These are phyloP conservation scores for Platalea minor DNA, from an alignment of 2,797 vertebrate species.

Conservation along the genomic window DNA sequence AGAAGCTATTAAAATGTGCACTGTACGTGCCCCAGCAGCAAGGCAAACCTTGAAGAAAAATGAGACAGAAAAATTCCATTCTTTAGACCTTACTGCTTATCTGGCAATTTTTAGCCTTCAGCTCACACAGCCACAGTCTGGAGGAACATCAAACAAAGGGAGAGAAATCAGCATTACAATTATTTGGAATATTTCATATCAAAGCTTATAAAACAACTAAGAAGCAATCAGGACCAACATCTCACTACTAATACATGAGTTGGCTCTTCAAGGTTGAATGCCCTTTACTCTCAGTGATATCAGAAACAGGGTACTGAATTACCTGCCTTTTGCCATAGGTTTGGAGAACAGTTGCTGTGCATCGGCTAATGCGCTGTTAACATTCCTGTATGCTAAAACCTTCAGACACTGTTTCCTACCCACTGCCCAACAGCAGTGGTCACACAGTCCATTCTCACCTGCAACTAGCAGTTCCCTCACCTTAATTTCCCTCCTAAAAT, in stretches of 20 bases:
- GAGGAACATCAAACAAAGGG: not conserved
- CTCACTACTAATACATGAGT: not conserved
- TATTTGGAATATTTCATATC: not conserved
- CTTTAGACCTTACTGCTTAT: not conserved
- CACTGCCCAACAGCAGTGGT: not conserved
- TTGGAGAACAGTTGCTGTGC: not conserved
- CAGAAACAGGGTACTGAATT: not conserved
- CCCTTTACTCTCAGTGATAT: not conserved
- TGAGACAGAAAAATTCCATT: not conserved
- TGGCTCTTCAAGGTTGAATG: not conserved
- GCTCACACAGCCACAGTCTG: not conserved
- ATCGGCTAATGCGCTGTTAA: not conserved
- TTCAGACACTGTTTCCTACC: not conserved
- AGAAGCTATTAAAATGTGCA: slow-evolving; percentile 13
- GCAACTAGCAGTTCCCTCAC: not conserved
- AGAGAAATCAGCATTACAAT: not conserved
- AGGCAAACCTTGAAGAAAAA: slow-evolving; percentile 34
- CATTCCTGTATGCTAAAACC: not conserved
- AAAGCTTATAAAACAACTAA: not conserved
- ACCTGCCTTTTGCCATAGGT: not conserved
- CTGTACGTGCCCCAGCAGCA: not conserved
- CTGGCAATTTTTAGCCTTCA: not conserved
- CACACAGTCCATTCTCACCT: not conserved
- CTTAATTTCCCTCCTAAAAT: not conserved
- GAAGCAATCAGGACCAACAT: not conserved